Evolutionary conservation across 2,888 invertebrate genomes (phyloP).

Genomic region (Coenonympha glycerion): DNA sequence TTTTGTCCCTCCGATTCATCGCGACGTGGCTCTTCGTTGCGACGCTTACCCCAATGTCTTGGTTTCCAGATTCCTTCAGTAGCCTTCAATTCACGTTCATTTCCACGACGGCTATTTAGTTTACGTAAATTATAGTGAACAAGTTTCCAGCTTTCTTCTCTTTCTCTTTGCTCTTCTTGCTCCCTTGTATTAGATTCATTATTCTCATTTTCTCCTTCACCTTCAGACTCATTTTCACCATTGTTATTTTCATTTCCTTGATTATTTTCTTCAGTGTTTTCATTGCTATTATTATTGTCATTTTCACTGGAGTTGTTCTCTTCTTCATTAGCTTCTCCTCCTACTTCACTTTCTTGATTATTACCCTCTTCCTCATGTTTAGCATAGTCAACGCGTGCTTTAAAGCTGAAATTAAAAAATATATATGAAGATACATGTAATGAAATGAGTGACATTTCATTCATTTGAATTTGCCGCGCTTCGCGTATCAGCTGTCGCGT

Average conservation of each 20-base stretch:
- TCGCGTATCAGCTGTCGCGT: too few relatives aligned
- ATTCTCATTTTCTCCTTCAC: constrained; percentile 7
- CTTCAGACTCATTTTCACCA: constrained; percentile 2
- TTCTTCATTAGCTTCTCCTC: constrained; percentile 18
- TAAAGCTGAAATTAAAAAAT: constrained; percentile 30
- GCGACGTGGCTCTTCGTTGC: not conserved
- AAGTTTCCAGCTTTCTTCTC: not conserved
- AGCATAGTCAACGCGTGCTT: constrained; percentile 31
- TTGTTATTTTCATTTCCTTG: constrained; percentile 11
- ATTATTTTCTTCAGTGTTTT: constrained; percentile 6
- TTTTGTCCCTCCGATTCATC: not conserved
- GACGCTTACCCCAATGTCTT: not conserved
- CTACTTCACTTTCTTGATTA: constrained; percentile 15
- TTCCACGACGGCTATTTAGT: constrained; percentile 2
- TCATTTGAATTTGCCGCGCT: too few relatives aligned
- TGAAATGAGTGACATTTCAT: too few relatives aligned
- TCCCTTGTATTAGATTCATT: not conserved
- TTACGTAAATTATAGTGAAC: not conserved
- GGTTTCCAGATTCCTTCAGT: constrained; percentile 6
- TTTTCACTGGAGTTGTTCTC: constrained; percentile 14
- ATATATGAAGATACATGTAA: not conserved
- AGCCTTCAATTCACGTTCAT: not conserved
- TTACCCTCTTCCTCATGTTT: constrained; percentile 22
- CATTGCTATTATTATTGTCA: constrained; percentile 16
- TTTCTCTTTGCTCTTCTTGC: constrained; percentile 1